These are phyloP conservation scores for Mobula hypostoma DNA, from an alignment of 2,113 vertebrate species.

Conservation along the genomic window DNA sequence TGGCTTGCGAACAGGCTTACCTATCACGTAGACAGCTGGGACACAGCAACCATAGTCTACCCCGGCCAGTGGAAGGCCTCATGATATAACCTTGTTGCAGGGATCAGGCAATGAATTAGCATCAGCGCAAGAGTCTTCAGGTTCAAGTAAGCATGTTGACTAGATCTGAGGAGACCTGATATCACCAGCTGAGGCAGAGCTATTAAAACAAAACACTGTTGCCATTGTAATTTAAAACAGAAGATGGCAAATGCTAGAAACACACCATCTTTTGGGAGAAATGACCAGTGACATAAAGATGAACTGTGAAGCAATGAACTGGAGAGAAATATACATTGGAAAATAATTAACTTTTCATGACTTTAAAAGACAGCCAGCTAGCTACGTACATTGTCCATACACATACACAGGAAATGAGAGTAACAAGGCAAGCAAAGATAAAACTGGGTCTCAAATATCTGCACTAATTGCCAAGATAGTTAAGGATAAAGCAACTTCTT, in stretches of 20 bases:
- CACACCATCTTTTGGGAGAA: neutral
- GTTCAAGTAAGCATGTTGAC: neutral
- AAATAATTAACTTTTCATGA: neutral
- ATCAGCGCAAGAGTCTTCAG: neutral
- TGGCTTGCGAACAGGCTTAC: no score
- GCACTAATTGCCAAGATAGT: neutral
- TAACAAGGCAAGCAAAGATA: neutral
- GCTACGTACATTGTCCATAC: neutral
- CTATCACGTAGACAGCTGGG: no score
- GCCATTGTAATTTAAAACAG: neutral
- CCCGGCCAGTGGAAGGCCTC: no score
- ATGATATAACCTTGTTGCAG: neutral
- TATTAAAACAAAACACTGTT: neutral
- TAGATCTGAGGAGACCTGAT: neutral
- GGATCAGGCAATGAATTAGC: neutral
- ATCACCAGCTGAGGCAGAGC: neutral
- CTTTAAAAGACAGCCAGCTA: neutral
- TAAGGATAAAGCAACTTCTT: neutral
- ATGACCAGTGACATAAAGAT: neutral
- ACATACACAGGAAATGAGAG: neutral
- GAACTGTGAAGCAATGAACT: neutral
- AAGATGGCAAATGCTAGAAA: neutral
- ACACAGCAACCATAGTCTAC: no score
- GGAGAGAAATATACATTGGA: neutral
- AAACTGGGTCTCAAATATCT: neutral